Conservation (phyloP, 2,113 vertebrate genomes). For the Tragelaphus scriptus region DNA sequence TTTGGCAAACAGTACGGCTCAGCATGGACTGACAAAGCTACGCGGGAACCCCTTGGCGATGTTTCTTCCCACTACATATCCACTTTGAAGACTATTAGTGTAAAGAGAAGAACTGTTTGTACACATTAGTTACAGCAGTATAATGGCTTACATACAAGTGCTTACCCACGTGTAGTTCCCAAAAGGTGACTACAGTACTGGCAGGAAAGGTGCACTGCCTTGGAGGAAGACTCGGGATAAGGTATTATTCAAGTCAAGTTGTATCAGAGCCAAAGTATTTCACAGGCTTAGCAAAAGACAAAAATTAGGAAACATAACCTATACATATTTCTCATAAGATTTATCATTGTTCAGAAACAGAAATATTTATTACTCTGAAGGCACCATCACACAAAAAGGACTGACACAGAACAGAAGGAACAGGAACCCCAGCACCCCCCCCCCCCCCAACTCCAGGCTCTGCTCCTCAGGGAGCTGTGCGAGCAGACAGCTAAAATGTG, state of each 20-base stretch:
- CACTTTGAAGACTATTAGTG: constrained; percentile 25
- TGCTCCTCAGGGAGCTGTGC: not conserved
- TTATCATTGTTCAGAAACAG: constrained; percentile 51
- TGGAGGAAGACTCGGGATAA: constrained; percentile 70
- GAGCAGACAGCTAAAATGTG: not conserved
- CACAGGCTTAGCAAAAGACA: constrained; percentile 60
- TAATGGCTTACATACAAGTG: constrained; percentile 66
- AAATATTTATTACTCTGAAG: constrained; percentile 59
- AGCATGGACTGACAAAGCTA: constrained; percentile 13
- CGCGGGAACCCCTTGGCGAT: not conserved
- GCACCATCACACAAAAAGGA: constrained; percentile 62
- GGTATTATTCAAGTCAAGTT: constrained; percentile 70
- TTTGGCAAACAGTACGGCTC: constrained; percentile 63
- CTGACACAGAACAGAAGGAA: not conserved
- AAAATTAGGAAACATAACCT: constrained; percentile 36
- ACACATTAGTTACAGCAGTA: constrained; percentile 58
- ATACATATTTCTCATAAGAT: constrained; percentile 55
- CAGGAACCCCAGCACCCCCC: not conserved
- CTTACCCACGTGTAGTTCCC: constrained; percentile 58
- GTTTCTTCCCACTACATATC: constrained; percentile 16
- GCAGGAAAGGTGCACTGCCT: constrained; percentile 55
- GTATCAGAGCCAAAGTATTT: constrained; percentile 63
- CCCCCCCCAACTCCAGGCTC: not conserved
- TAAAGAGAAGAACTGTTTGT: constrained; percentile 35
- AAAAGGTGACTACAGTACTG: constrained; percentile 62